Conservation (phyloP, 2,797 vertebrate species). For the Sebastes itinus region DNA sequence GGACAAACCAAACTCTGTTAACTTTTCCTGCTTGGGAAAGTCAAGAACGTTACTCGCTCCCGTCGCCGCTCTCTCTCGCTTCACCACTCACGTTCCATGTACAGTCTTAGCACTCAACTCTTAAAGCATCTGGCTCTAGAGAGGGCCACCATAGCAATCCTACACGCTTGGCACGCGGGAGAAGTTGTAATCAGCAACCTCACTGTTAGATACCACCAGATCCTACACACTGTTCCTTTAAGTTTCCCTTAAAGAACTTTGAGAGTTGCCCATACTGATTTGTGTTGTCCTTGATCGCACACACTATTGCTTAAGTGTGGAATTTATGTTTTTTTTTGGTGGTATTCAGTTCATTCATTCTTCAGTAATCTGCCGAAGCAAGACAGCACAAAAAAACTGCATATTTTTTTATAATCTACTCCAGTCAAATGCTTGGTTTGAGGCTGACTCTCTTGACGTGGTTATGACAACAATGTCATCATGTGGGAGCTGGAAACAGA, state of each 20-base stretch:
- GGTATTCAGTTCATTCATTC: neutral
- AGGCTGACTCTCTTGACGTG: neutral
- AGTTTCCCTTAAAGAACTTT: neutral
- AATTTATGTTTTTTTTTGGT: neutral
- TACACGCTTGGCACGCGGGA: too few relatives aligned
- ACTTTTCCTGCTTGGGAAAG: too few relatives aligned
- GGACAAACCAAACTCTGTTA: too few relatives aligned
- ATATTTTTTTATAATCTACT: neutral
- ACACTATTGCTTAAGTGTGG: neutral
- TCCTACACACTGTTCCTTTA: neutral
- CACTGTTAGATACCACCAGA: too few relatives aligned
- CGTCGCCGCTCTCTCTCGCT: too few relatives aligned
- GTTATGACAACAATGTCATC: constrained; percentile 33
- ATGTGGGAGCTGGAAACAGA: constrained; percentile 60
- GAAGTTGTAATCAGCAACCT: too few relatives aligned
- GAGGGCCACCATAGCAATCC: too few relatives aligned
- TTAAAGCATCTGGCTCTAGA: too few relatives aligned
- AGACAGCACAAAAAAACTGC: neutral
- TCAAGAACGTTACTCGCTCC: too few relatives aligned
- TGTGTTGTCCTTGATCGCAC: neutral
- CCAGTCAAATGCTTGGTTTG: neutral
- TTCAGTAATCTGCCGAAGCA: neutral
- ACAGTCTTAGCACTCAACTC: too few relatives aligned
- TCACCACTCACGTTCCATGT: too few relatives aligned
- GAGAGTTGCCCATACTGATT: neutral